Evolutionary conservation across 2,797 vertebrate species (phyloP).

Genomic region (Chrosomus eos): DNA sequence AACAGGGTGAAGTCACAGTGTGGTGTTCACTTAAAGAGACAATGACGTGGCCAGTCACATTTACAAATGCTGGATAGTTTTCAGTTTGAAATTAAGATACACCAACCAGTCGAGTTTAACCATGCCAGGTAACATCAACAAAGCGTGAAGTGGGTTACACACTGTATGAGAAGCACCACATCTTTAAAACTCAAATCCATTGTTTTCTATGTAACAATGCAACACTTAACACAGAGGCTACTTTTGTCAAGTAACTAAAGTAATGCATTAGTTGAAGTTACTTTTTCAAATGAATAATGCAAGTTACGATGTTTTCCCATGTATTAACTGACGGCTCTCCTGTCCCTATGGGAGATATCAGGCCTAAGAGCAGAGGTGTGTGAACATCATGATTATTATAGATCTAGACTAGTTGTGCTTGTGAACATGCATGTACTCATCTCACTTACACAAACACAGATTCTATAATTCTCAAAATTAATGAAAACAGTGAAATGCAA

Average conservation of each 20-base stretch:
- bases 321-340: too few species aligned
- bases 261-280: not conserved
- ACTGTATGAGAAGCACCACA: not conserved
- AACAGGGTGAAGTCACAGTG: not conserved
- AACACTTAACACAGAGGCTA: not conserved
- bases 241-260: not conserved
- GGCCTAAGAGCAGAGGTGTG: not conserved
- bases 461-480: too few species aligned
- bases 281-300: not conserved
- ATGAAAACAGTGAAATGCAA: too few species aligned
- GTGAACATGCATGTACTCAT: too few species aligned
- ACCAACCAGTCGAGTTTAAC: not conserved
- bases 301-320: not conserved
- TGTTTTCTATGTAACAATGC: not conserved
- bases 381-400: too few species aligned
- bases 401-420: too few species aligned
- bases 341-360: not conserved
- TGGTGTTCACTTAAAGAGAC: not conserved
- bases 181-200: not conserved
- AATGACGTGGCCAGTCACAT: not conserved
- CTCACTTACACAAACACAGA: too few species aligned
- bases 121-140: not conserved
- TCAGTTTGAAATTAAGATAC: not conserved
- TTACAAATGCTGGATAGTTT: not conserved
- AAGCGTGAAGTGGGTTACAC: not conserved